Base-by-base conservation (phyloP, 1,140 invertebrate genomes). In the Drosophila miranda region DNA sequence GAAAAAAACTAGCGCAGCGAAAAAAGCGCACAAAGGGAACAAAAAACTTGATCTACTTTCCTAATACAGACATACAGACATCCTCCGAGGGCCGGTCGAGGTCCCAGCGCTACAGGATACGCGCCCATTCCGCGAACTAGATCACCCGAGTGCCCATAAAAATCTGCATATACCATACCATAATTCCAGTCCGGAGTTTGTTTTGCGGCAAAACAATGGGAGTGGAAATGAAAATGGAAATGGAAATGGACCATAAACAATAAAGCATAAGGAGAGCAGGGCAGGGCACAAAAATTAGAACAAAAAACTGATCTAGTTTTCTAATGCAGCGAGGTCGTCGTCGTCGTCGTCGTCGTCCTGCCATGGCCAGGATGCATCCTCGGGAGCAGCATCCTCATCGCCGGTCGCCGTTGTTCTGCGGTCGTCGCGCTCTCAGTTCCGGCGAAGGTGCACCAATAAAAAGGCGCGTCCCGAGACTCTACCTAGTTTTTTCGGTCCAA, bases 1-100 rank as follows among this genome's bases (percentile, higher is more conserved):
- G 82, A 87, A 87, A 87, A 87, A 87, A 87, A 87, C 50, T 87
- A 87, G 82, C 78, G 59, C 82, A 87, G 59, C 53, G 82, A 78
- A 86, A 86, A 86, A 86, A 86, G 42, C 45, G 38, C 11, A 87
- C 82, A 87, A 86, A 72, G 82, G 42, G 62, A 88, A 87, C 82
- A 87, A 87, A 87, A 87, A 87, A 87, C 59, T 75, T 87, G 82
- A 87, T 87, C 82, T 87, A 87, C 64, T 67, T 87, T 87, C 75
- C 71, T 78, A 87, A 87, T 82, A 72, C 1, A 16, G 16, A 16
- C 19, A 19, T 19, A 2, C 19, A 19, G 19, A 19, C 63, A 34
- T 21, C 6, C 45, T 8, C 21, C 49, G 11, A 55, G 55, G 61
- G 54, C 46, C 62, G n/a, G 50, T n/a, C 8, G 66, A 48, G 61